Percentiles rank a stretch among this genome's conserved stretches.
These are phyloP conservation scores for Bombus sibiricus DNA, from an alignment of 1,140 invertebrate genomes.

Conservation along the genomic window DNA sequence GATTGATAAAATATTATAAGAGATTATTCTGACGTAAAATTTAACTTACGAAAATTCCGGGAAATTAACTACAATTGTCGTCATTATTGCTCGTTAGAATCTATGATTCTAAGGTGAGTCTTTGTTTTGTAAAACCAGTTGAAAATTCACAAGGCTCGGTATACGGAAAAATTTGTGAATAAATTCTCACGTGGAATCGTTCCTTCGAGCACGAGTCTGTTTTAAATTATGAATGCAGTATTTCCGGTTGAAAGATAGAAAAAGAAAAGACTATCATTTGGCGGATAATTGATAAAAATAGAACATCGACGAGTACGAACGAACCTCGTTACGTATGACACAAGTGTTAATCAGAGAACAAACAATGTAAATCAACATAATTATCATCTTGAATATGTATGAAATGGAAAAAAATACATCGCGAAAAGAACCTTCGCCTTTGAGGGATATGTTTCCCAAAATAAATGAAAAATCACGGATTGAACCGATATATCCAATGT, in stretches of 20 bases:
- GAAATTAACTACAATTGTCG: not conserved
- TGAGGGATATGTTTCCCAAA: not conserved
- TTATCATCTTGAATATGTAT: too few relatives aligned
- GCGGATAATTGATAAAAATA: conserved; percentile 11
- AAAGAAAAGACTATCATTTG: not conserved
- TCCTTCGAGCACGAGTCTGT: not conserved
- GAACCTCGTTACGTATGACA: not conserved
- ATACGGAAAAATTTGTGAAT: not conserved
- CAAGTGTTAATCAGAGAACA: not conserved
- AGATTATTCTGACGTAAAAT: not conserved
- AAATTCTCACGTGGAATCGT: not conserved
- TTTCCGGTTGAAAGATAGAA: not conserved
- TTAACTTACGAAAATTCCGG: not conserved
- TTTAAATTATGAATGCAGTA: not conserved
- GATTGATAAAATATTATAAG: too few relatives aligned
- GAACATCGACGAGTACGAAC: not conserved
- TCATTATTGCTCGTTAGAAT: not conserved
- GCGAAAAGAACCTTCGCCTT: not conserved
- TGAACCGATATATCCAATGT: not conserved
- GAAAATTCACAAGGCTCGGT: not conserved
- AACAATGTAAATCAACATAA: too few relatives aligned
- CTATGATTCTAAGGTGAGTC: not conserved
- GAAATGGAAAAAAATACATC: too few relatives aligned
- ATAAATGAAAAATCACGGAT: not conserved
- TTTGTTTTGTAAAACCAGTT: not conserved